Evolutionary conservation across 2,888 invertebrate species (phyloP).

Genomic region (Allacma fusca): DNA sequence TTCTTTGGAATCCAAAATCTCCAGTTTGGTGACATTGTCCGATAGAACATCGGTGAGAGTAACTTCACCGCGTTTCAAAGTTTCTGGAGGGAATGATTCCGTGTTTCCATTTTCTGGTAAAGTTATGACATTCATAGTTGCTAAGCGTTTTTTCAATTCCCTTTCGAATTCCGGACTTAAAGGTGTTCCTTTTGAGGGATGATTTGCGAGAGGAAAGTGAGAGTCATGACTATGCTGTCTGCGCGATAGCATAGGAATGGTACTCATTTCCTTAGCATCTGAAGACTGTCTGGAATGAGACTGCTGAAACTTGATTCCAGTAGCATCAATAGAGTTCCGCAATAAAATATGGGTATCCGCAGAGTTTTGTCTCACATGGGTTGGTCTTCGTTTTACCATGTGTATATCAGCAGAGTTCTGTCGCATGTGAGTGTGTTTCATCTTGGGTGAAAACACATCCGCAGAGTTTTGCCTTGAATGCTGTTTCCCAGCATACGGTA

Average conservation of each 20-base stretch:
- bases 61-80: no score
- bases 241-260: not conserved
- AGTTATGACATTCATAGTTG: not conserved
- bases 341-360: not conserved
- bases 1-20: not conserved
- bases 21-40: not conserved
- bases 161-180: conserved; percentile 20
- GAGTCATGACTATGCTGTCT: not conserved
- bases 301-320: conserved; percentile 1
- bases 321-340: not conserved
- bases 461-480: conserved; percentile 34
- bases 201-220: not conserved
- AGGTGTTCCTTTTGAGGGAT: not conserved
- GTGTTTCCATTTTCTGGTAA: not conserved
- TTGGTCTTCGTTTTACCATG: not conserved
- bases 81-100: not conserved
- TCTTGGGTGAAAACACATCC: conserved; percentile 6
- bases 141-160: not conserved
- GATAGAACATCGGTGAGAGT: no score
- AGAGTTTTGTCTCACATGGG: conserved; percentile 3
- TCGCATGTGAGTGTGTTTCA: not conserved
- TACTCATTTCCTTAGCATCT: not conserved
- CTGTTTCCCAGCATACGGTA: conserved; percentile 2
- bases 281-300: conserved; percentile 37
- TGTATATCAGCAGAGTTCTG: conserved; percentile 3